Evolutionary conservation across 35 echinoderm and acorn worm species (phyloP).

Genomic region (Apostichopus japonicus): DNA sequence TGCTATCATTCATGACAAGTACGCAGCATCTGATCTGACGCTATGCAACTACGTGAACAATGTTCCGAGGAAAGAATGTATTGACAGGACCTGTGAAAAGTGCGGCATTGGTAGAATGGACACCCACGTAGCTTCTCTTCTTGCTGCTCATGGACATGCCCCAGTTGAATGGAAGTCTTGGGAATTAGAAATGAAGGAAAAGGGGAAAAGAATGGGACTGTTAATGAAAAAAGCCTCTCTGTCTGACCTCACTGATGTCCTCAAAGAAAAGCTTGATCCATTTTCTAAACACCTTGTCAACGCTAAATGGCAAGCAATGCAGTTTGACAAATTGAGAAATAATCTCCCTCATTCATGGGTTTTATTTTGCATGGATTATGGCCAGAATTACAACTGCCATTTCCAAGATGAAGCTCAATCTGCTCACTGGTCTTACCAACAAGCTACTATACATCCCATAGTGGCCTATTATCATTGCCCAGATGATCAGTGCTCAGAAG

Average conservation of each 20-base stretch:
- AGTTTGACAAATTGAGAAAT: conserved; percentile 36
- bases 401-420: conserved; percentile 73
- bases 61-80: conserved; percentile 6
- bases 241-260: conserved; percentile 12
- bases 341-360: conserved; percentile 16
- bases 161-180: no score
- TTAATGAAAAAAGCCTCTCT: conserved; percentile 33
- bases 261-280: conserved; percentile 28
- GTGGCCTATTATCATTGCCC: conserved; percentile 59
- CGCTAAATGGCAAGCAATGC: conserved; percentile 37
- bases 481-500: not conserved
- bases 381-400: conserved; percentile 71
- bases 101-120: no score
- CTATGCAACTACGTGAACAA: not conserved
- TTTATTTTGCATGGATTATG: conserved; percentile 64
- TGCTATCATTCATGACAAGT: not conserved
- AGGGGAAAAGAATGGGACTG: conserved; percentile 27
- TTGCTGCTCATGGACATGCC: no score
- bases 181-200: no score
- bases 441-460: conserved; percentile 73
- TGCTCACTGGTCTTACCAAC: conserved; percentile 70
- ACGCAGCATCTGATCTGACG: not conserved
- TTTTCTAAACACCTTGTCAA: conserved; percentile 50
- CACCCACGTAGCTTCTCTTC: not conserved
- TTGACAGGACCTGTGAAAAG: conserved; percentile 18